phyloP scores from a whole-genome alignment of 2,113 vertebrate species.

The Nibea coibor region DNA sequence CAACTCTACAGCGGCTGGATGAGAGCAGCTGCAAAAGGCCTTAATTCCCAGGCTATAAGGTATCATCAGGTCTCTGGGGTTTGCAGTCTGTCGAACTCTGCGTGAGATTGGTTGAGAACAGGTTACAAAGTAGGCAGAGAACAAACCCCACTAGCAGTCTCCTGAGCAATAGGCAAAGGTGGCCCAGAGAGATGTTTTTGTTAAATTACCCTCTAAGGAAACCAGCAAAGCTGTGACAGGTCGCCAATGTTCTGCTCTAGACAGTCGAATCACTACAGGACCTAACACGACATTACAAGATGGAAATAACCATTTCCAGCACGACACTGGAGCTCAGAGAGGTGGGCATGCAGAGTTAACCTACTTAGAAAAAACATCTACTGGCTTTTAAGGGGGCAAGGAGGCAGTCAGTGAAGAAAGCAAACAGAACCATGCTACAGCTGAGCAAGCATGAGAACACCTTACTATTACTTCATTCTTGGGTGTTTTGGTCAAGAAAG shows the following conservation, averaged over 20 bases:
- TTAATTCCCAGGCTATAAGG: slow-evolving; percentile 22
- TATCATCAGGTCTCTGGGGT: slow-evolving; percentile 24
- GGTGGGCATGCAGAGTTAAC: slow-evolving; percentile 22
- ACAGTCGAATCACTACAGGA: slow-evolving; percentile 20
- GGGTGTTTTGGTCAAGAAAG: background rate
- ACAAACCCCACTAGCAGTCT: slow-evolving; percentile 10
- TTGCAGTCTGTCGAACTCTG: slow-evolving; percentile 13
- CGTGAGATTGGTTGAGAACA: slow-evolving; percentile 7
- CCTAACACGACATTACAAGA: slow-evolving; percentile 16
- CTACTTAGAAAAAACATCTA: slow-evolving; percentile 20
- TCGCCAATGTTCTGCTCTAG: slow-evolving; percentile 14
- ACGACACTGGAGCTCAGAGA: slow-evolving; percentile 14
- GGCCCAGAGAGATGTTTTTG: background rate
- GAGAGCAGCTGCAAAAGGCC: slow-evolving; percentile 25
- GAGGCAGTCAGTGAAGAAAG: slow-evolving; percentile 8
- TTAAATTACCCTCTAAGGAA: slow-evolving; percentile 16
- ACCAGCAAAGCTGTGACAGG: slow-evolving; percentile 10
- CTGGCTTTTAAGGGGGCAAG: slow-evolving; percentile 10
- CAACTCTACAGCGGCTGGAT: slow-evolving; percentile 8
- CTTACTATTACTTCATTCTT: background rate
- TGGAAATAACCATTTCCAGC: slow-evolving; percentile 34
- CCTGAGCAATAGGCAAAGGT: background rate
- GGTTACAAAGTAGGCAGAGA: slow-evolving; percentile 26
- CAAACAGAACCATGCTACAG: background rate
- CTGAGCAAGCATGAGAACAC: slow-evolving; percentile 6